These are phyloP conservation scores for Rhimphoctona megacephalus DNA, from an alignment of 2,888 invertebrate genomes.

Conservation along the genomic window DNA sequence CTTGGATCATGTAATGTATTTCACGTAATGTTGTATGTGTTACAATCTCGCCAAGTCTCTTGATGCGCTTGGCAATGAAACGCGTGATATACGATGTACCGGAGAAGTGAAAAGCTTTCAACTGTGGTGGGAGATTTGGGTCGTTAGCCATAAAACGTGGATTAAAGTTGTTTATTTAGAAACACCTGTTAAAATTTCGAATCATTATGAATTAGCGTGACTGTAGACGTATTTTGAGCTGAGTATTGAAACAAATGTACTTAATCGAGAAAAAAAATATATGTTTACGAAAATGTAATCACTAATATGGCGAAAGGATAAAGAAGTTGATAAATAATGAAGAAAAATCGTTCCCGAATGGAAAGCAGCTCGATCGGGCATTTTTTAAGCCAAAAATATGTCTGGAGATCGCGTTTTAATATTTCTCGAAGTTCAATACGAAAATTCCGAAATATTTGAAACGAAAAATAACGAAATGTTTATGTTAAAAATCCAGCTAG, in stretches of 20 bases:
- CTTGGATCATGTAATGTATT: too few species aligned
- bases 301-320: not conserved
- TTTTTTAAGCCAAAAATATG: not conserved
- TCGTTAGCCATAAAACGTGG: constrained; percentile 40
- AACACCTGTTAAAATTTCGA: constrained; percentile 60
- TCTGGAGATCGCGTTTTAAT: not conserved
- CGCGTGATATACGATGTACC: constrained; percentile 25
- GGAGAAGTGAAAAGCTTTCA: constrained; percentile 37
- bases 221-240: not conserved
- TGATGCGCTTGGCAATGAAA: constrained; percentile 20
- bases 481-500: not conserved
- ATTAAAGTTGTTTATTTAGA: constrained; percentile 23
- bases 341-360: constrained; percentile 2
- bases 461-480: not conserved
- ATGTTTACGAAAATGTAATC: not conserved
- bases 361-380: not conserved
- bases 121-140: constrained; percentile 34
- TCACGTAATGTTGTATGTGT: too few species aligned
- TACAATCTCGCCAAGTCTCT: too few species aligned
- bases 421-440: not conserved
- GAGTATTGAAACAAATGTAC: not conserved
- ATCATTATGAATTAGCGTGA: constrained; percentile 8
- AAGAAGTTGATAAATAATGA: constrained; percentile 4
- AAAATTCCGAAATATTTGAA: not conserved
- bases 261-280: not conserved